These are phyloP conservation scores for Papilio helenus DNA, from an alignment of 1,140 invertebrate genomes.

Conservation along the genomic window DNA sequence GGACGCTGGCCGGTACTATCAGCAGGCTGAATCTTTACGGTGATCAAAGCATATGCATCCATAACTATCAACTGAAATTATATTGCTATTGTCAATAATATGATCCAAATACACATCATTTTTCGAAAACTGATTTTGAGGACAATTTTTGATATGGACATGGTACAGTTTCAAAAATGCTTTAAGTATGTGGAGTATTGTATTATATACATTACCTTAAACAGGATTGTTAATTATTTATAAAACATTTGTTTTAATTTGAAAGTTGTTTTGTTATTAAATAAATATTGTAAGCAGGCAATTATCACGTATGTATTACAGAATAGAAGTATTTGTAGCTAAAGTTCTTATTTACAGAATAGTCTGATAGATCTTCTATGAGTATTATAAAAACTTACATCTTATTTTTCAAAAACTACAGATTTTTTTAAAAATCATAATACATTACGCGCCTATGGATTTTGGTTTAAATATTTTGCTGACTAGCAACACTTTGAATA, in stretches of 20 bases:
- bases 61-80: constrained; percentile 87
- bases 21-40: constrained; percentile 90
- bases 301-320: not conserved
- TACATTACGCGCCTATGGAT: no score
- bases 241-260: not conserved
- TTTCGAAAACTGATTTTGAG: not conserved
- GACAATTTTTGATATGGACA: not conserved
- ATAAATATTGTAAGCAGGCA: not conserved
- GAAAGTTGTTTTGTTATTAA: not conserved
- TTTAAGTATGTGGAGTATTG: not conserved
- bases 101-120: not conserved
- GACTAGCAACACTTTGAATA: not conserved
- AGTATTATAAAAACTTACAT: no score
- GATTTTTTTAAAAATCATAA: no score
- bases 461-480: not conserved
- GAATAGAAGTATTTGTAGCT: not conserved
- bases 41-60: constrained; percentile 88
- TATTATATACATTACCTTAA: not conserved
- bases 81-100: constrained; percentile 86
- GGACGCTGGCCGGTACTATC: constrained; percentile 85
- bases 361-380: no score
- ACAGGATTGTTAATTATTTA: constrained; percentile 1
- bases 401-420: no score
- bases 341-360: not conserved
- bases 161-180: not conserved